Evolutionary conservation across 1,140 invertebrate genomes (phyloP).

Genomic region (Arctopsyche grandis): DNA sequence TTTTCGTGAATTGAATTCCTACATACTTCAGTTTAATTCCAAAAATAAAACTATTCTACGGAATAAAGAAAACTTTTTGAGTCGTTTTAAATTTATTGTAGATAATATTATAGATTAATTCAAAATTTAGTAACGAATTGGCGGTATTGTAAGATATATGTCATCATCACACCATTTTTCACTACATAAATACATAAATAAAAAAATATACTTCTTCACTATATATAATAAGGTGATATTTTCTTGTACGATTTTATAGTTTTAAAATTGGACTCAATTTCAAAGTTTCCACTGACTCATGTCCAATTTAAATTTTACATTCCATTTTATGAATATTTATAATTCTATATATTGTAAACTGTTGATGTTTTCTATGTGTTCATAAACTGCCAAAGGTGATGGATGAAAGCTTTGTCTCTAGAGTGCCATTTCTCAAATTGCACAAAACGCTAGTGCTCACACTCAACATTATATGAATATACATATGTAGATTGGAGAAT

Average conservation of each 20-base stretch:
- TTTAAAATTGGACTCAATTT: too few relatives aligned
- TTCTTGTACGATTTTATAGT: not conserved
- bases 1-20: not conserved
- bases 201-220: too few relatives aligned
- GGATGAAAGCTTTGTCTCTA: conserved; percentile 43
- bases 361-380: conserved; percentile 51
- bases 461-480: too few relatives aligned
- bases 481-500: too few relatives aligned
- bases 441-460: not conserved
- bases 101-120: conserved; percentile 26
- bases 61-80: not conserved
- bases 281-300: too few relatives aligned
- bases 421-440: not conserved
- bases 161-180: conserved; percentile 23
- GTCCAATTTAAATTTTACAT: not conserved
- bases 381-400: conserved; percentile 54
- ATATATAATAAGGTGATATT: conserved; percentile 1
- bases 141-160: conserved; percentile 29
- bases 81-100: conserved; percentile 3
- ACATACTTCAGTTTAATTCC: not conserved
- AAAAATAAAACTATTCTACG: too few relatives aligned
- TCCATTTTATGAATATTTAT: conserved; percentile 16
- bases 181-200: not conserved
- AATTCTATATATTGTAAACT: conserved; percentile 18
- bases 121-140: conserved; percentile 36